Evolutionary conservation across 2,797 vertebrate genomes (phyloP).

Genomic region (Numenius phaeopus): DNA sequence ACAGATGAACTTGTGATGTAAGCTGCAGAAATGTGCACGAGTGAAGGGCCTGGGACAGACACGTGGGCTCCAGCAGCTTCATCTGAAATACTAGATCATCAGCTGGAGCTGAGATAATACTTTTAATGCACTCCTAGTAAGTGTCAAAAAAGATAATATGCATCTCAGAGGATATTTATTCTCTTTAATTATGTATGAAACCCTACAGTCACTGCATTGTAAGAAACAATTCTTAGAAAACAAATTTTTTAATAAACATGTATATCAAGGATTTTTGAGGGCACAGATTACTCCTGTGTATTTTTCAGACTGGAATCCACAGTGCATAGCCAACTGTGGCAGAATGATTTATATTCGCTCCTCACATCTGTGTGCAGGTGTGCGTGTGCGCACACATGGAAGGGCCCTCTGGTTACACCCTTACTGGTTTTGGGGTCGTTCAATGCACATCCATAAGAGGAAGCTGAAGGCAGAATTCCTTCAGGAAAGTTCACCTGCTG

Average conservation of each 20-base stretch:
- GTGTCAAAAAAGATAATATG: neutral
- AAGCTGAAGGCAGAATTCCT: neutral
- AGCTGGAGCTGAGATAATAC: neutral
- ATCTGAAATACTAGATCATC: neutral
- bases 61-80: neutral
- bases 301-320: neutral
- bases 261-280: neutral
- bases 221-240: neutral
- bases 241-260: neutral
- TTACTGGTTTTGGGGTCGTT: neutral
- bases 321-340: neutral
- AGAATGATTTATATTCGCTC: neutral
- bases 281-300: neutral
- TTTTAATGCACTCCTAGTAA: neutral
- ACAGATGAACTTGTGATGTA: neutral
- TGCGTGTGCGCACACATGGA: accelerated
- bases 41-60: neutral
- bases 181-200: neutral
- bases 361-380: neutral
- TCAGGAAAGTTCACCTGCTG: neutral
- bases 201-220: neutral
- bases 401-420: neutral
- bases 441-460: neutral
- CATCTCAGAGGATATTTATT: neutral
- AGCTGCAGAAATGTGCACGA: neutral